phyloP scores from a whole-genome alignment of 2,888 invertebrate genomes.

The Ametastegia equiseti region DNA sequence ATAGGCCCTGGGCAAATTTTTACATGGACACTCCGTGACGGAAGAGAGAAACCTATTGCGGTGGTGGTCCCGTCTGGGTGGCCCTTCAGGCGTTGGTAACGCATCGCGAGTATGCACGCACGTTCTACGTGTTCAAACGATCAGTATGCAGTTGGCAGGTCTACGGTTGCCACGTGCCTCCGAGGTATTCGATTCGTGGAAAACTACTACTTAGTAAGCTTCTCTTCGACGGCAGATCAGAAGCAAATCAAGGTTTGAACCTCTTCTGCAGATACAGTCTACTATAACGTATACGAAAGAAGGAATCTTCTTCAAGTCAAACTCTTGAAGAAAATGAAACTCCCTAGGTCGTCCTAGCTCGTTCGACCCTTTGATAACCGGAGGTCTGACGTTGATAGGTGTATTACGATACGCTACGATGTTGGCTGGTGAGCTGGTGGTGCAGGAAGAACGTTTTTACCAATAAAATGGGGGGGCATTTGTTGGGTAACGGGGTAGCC shows the following conservation, averaged over 20 bases:
- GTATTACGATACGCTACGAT: conserved; percentile 64
- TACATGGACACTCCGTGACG: no score
- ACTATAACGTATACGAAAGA: no score
- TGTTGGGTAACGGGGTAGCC: neutral
- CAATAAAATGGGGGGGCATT: conserved; percentile 28
- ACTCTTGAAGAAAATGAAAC: no score
- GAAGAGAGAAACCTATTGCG: neutral
- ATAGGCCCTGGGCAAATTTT: no score
- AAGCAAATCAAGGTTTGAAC: no score
- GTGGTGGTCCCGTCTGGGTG: conserved; percentile 50
- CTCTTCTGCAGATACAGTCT: no score
- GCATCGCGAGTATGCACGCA: conserved; percentile 52
- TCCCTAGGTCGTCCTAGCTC: neutral
- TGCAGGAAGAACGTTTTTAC: conserved; percentile 30
- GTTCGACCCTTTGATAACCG: conserved; percentile 12
- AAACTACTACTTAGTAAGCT: neutral
- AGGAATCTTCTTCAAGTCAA: no score
- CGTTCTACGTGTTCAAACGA: neutral
- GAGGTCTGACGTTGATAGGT: conserved; percentile 68
- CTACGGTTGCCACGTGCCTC: conserved; percentile 48
- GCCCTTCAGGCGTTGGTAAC: conserved; percentile 52
- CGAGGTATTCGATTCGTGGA: neutral
- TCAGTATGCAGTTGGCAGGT: conserved; percentile 56
- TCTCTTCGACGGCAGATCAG: no score
- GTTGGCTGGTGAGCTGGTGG: neutral